phyloP scores from a whole-genome alignment of 2,113 vertebrate genomes.

The Pycnonotus jocosus region DNA sequence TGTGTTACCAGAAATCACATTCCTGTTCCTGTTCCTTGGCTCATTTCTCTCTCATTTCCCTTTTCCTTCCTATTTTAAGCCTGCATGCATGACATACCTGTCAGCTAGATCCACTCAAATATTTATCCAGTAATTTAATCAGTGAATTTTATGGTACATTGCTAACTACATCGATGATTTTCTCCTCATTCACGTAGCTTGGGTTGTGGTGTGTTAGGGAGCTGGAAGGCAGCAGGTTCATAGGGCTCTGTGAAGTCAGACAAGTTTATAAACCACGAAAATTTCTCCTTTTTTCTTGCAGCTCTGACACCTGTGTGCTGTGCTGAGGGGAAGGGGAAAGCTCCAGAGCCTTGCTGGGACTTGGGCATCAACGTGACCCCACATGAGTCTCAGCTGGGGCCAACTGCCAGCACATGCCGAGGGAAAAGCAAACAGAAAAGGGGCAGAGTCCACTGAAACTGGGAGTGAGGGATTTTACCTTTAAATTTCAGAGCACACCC shows the following conservation, averaged over 20 bases:
- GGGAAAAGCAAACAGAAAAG: neutral
- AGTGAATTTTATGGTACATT: constrained; percentile 1
- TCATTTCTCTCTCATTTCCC: constrained; percentile 46
- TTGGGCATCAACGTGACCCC: neutral
- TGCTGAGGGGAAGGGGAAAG: neutral
- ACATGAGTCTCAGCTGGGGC: neutral
- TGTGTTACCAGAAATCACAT: constrained; percentile 44
- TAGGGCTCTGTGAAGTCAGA: neutral
- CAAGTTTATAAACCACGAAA: neutral
- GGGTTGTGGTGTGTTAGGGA: neutral
- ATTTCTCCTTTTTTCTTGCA: neutral
- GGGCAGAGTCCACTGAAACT: neutral
- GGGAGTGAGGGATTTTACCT: neutral
- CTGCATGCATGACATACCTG: constrained; percentile 24
- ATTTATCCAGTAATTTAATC: constrained; percentile 43
- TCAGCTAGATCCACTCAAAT: constrained; percentile 35
- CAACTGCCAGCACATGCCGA: rapidly evolving
- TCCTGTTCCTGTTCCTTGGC: constrained; percentile 39
- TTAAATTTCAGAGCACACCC: neutral
- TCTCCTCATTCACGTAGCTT: neutral
- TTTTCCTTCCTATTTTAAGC: constrained; percentile 49
- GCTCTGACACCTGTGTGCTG: neutral
- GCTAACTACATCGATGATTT: constrained; percentile 4
- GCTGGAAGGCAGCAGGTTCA: neutral
- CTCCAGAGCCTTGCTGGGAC: neutral